Evolutionary conservation across 2,888 invertebrate genomes (phyloP), one percentile per base, ranked within the genome.

Genomic region (Pogonocherus hispidulus): DNA sequence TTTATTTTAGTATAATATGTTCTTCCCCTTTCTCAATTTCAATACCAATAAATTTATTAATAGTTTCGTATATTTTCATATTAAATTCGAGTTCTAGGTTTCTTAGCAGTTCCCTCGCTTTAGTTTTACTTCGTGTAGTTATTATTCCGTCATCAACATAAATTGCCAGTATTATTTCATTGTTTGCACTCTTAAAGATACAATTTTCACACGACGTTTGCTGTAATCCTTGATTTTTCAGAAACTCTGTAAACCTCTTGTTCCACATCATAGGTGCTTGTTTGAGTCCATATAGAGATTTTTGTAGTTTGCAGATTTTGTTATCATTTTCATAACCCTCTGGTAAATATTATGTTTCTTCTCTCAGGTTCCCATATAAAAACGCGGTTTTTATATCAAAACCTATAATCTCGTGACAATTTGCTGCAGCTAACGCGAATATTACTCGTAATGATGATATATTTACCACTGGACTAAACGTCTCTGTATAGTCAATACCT

Each of bases 281-380:
- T 65, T 71, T 66, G 14, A 69, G 56, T 3, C 71, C 69, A 62
- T 71, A 71, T 23, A 62, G 16, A 9, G 69, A 55, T 52, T 71
- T 71, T 23, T 55, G 8, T 65, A 68, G 35, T 55, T 54, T 55
- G 20, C 65, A 70, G 2, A 69, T 23, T 69, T 67, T 67, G 20
- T 59, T 41, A 16, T 54, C 20, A 4, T 18, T n/a, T 37, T 37
- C 37, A 37, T 11, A 37, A 37, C 37, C 54, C 27, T 54, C 27
- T 23, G 54, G 54, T 14, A 56, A 9, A 35, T 32, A 4, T 35
- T 14, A 56, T 20, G 32, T 56, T 56, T 56, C 56, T 4, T 35
- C 56, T 1, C 11, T 4, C 37, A 56, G 18, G 1, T 56, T n/a
- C 9, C 56, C 56, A 35, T 56, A 14, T 14, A 56, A 20, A 56